Conservation (phyloP, 2,888 invertebrate species). For the Metalampra italica region DNA sequence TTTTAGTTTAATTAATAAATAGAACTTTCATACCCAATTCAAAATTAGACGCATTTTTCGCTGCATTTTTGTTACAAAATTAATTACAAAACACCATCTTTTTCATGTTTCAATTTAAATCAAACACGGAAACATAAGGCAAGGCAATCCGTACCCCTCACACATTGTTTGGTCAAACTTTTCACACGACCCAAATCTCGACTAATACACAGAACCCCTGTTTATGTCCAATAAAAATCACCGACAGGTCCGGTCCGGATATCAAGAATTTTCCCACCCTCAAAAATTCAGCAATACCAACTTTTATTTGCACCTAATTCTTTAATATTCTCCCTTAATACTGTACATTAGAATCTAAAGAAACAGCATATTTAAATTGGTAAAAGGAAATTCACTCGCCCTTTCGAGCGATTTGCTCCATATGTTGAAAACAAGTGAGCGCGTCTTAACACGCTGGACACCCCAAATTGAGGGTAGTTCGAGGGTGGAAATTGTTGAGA, state of each 20-base stretch:
- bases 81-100: too few relatives aligned
- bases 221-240: constrained; percentile 72
- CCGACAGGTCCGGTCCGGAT: constrained; percentile 66
- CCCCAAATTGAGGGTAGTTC: constrained; percentile 65
- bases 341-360: constrained; percentile 12
- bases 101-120: constrained; percentile 21
- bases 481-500: constrained; percentile 59
- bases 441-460: constrained; percentile 69
- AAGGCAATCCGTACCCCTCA: constrained; percentile 32
- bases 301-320: constrained; percentile 16
- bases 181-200: constrained; percentile 50
- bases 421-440: constrained; percentile 71
- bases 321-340: constrained; percentile 20
- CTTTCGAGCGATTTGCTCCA: constrained; percentile 61
- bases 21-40: too few relatives aligned
- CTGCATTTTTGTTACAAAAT: too few relatives aligned
- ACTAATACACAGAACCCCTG: constrained; percentile 56
- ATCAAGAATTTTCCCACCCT: constrained; percentile 67
- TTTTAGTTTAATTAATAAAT: too few relatives aligned
- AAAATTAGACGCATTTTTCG: too few relatives aligned
- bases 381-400: constrained; percentile 32
- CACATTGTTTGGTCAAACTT: constrained; percentile 58
- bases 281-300: constrained; percentile 45
- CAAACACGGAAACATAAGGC: constrained; percentile 35
- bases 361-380: constrained; percentile 12